Base-by-base conservation (phyloP, 1,140 invertebrate species). In the Venustaconcha ellipsiformis region DNA sequence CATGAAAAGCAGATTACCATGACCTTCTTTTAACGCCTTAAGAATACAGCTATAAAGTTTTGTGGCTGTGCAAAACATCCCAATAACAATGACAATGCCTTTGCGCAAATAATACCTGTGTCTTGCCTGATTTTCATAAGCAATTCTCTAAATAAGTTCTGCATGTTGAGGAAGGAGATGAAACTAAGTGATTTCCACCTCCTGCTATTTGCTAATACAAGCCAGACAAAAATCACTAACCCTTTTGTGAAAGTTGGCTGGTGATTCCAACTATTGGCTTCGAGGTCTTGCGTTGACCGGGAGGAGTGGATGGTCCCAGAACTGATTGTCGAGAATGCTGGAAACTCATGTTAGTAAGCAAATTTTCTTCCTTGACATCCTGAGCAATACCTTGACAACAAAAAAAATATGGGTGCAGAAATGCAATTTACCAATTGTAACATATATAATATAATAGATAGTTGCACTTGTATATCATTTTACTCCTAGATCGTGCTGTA, bases 251-350 rank as follows among this genome's bases (percentile, higher is more conserved):
- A 15, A 86, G 78, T 18, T 81, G 75, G 14, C 78, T 79, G 23
- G 83, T 81, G 1, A 87, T 72, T 11, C 82, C 82, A 23, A 82
- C 82, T 57, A 87, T 83, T 14, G 83, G 81, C 57, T 82, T 78
- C 20, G 58, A 71, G 14, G 81, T 59, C 67, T 85, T 88, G 18
- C 87, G 82, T 71, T 87, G 86, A 20, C 86, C 86, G 30, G 87
- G 87, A 14, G 87, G 87, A 11, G 87, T 87, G 20, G 84, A 83
- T 13, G 86, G 84, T 30, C 78, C 80, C 60, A 56, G 74, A 23
- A 70, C 80, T 58, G 78, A 72, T 65, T 71, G 59, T 56, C 72
- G 64, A 63, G 71, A 68, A 15, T 67, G 56, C 55, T 77, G 73
- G 59, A 72, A 69, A 64, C 30, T 74, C 71, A 64, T 57, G 70